A percentile compares a stretch with the other conserved stretches of the same genome.
Conservation (phyloP, 1,140 invertebrate genomes). For the Pantala flavescens region DNA sequence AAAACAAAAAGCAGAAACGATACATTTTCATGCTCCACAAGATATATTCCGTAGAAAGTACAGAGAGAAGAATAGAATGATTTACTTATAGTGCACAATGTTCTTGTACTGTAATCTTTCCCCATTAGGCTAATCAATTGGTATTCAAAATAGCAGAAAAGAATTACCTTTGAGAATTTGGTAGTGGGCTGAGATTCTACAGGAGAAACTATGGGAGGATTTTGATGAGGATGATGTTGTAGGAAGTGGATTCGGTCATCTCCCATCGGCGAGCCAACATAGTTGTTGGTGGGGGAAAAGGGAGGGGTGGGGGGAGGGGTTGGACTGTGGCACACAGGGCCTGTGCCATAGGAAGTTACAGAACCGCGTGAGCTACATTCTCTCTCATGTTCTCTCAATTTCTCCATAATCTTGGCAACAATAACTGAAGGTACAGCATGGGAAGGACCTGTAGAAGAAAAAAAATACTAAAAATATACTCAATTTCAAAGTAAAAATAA, state of each 20-base stretch:
- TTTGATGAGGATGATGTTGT: neutral
- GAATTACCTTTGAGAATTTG: neutral
- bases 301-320: neutral
- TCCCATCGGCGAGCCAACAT: neutral
- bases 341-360: conserved; percentile 1
- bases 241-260: neutral
- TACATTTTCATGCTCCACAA: no score
- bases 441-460: conserved; percentile 35
- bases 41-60: no score
- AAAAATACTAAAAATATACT: conserved; percentile 14
- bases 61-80: no score
- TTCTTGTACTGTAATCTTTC: no score
- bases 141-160: neutral
- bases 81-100: no score
- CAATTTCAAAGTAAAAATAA: conserved; percentile 16
- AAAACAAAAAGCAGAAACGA: no score
- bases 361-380: conserved; percentile 24
- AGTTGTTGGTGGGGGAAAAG: neutral
- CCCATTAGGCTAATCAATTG: no score
- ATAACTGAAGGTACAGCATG: conserved; percentile 44
- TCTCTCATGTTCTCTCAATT: conserved; percentile 41
- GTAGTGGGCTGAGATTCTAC: conserved; percentile 8
- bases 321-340: neutral
- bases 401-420: conserved; percentile 47
- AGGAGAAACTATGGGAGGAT: neutral